Evolutionary conservation across 2,888 invertebrate species (phyloP).

Genomic region (Galerucella nymphaeae): DNA sequence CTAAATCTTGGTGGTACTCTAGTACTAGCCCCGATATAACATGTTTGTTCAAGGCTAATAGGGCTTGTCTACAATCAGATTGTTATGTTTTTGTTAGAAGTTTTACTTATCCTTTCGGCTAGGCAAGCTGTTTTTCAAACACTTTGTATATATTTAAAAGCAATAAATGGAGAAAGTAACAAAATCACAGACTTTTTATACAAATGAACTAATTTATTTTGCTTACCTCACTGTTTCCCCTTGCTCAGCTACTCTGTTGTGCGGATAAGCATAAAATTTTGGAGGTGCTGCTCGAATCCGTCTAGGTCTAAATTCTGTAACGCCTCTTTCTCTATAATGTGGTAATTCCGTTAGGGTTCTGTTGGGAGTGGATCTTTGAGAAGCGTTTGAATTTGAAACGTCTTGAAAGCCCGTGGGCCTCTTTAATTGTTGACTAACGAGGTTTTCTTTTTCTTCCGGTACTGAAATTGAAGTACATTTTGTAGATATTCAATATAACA

Average conservation of each 20-base stretch:
- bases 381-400: slow-evolving; percentile 47
- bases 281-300: slow-evolving; percentile 69
- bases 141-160: no score
- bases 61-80: no score
- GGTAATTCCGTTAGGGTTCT: slow-evolving; percentile 50
- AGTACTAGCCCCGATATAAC: no score
- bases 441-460: slow-evolving; percentile 84
- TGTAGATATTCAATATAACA: neutral
- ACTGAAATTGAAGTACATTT: slow-evolving; percentile 66
- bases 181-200: no score
- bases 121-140: no score
- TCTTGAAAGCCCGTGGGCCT: slow-evolving; percentile 70
- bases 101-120: no score
- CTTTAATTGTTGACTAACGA: slow-evolving; percentile 75
- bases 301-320: slow-evolving; percentile 43
- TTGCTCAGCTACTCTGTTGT: slow-evolving; percentile 85
- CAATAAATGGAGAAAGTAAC: no score
- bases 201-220: neutral
- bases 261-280: slow-evolving; percentile 87
- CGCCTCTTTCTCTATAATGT: slow-evolving; percentile 38
- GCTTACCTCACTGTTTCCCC: slow-evolving; percentile 77
- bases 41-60: no score
- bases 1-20: no score
- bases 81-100: no score
- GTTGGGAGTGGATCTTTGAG: slow-evolving; percentile 52